Conservation (phyloP, 1,140 invertebrate species). For the Apis cerana region DNA sequence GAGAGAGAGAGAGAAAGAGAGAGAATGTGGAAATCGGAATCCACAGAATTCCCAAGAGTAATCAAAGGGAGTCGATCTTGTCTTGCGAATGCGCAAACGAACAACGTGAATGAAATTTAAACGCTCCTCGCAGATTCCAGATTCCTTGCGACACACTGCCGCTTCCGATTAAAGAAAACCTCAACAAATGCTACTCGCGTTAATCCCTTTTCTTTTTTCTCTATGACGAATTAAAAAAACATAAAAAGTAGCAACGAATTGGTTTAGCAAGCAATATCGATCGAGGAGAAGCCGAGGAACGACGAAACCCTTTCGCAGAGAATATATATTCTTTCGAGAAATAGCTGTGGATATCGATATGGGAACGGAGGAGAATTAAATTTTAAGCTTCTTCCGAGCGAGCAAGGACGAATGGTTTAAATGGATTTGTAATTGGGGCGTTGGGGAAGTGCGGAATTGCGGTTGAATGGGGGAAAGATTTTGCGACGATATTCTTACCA, state of each 20-base stretch:
- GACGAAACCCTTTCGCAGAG: no score
- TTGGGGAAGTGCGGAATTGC: background rate
- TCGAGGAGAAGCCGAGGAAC: no score
- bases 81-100: slow-evolving; percentile 31
- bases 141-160: background rate
- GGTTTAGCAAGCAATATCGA: no score
- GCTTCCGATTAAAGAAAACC: no score
- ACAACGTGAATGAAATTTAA: slow-evolving; percentile 34
- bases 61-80: slow-evolving; percentile 31
- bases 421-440: slow-evolving; percentile 7
- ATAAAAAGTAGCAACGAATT: no score
- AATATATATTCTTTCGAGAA: background rate
- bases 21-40: background rate
- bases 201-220: no score
- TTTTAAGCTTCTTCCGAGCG: background rate
- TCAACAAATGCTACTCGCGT: no score
- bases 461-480: background rate
- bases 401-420: background rate
- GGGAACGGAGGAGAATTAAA: background rate
- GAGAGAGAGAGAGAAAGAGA: background rate
- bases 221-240: no score
- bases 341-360: background rate
- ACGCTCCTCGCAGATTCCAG: slow-evolving; percentile 1
- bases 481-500: background rate
- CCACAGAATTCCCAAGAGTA: slow-evolving; percentile 15